These are phyloP conservation scores for Rotaria sp. DNA, from an alignment of 2,888 invertebrate species.

Conservation along the genomic window DNA sequence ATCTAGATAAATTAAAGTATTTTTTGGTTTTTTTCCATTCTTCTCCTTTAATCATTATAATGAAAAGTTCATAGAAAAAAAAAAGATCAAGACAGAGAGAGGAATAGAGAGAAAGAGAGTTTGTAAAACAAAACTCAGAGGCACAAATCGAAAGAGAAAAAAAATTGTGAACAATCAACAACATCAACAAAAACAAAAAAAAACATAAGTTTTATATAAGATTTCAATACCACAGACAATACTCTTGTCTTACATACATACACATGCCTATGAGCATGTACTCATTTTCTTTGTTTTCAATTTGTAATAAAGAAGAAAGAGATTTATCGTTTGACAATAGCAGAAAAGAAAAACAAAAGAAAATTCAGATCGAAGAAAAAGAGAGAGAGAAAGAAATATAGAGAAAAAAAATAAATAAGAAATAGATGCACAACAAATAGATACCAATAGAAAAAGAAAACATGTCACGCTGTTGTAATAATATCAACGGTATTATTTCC, in stretches of 20 bases:
- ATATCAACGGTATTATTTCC: constrained; percentile 12
- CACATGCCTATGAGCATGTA: neutral
- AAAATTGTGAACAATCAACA: neutral
- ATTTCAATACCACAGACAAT: constrained; percentile 17
- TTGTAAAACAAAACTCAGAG: neutral
- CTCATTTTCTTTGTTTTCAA: neutral
- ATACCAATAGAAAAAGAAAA: neutral
- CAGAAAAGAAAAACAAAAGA: neutral
- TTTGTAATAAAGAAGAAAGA: neutral
- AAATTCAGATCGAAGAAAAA: too few species aligned
- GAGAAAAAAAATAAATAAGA: neutral
- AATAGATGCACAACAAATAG: constrained; percentile 22
- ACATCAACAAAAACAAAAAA: neutral
- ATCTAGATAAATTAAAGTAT: neutral
- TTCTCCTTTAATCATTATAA: constrained; percentile 9
- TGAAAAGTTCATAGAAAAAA: constrained; percentile 1
- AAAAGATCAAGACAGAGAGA: neutral
- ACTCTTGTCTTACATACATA: constrained; percentile 1
- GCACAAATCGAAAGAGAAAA: neutral
- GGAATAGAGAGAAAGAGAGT: neutral
- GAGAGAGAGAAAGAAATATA: too few species aligned
- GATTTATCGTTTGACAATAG: constrained; percentile 8
- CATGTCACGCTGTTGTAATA: neutral
- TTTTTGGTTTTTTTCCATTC: neutral
- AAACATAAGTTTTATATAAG: neutral